Evolutionary conservation across 2,113 vertebrate species (phyloP).

Genomic region (Zootoca vivipara): DNA sequence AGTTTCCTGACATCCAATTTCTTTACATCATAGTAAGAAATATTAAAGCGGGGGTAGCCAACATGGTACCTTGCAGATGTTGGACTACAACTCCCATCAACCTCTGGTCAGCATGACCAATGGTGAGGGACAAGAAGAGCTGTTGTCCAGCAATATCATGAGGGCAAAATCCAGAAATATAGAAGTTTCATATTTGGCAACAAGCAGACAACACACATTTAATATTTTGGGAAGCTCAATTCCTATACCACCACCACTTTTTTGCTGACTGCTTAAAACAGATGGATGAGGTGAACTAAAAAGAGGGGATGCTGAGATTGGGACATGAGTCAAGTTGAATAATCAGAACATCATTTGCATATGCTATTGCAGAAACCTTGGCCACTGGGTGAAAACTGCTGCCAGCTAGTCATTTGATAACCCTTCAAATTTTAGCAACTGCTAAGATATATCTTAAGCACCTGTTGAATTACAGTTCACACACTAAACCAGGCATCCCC

Average conservation of each 20-base stretch:
- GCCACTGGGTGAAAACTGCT: neutral
- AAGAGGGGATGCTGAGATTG: neutral
- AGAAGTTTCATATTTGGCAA: neutral
- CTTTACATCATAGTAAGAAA: neutral
- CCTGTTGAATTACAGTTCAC: neutral
- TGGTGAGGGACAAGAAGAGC: too few relatives aligned
- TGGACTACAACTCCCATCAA: too few relatives aligned
- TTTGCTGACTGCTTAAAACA: neutral
- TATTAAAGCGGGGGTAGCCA: too few relatives aligned
- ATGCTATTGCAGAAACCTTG: neutral
- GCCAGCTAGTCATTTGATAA: neutral
- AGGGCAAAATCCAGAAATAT: neutral
- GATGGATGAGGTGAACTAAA: too few relatives aligned
- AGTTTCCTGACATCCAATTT: neutral
- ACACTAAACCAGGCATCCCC: neutral
- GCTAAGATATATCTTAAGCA: rapidly evolving
- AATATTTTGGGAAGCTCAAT: neutral
- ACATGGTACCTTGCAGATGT: too few relatives aligned
- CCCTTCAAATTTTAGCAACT: neutral
- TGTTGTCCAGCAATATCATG: neutral
- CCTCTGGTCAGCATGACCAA: too few relatives aligned
- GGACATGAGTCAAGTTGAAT: neutral
- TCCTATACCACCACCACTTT: neutral
- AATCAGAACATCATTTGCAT: neutral
- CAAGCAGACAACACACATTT: neutral